These are phyloP conservation scores for Lamellibrachia luymesi DNA, from an alignment of 1,140 invertebrate genomes.

Conservation along the genomic window DNA sequence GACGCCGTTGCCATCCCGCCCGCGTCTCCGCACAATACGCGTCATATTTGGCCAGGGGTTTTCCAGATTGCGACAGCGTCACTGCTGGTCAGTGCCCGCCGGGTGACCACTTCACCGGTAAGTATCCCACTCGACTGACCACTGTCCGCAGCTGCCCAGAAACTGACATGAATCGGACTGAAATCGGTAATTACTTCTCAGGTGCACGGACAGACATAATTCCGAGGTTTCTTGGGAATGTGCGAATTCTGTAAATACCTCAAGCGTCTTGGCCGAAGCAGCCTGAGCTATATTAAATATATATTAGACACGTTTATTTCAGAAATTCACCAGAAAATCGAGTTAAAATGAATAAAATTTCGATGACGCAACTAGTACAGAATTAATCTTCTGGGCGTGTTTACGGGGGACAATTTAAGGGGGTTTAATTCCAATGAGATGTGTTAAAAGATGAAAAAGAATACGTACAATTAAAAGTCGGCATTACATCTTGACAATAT, in stretches of 20 bases:
- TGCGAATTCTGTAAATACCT: neutral
- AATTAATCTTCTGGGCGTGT: too few species aligned
- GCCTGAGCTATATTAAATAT: too few species aligned
- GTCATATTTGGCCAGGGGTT: neutral
- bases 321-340: too few species aligned
- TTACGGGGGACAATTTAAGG: too few species aligned
- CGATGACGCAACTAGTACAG: too few species aligned
- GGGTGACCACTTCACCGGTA: neutral
- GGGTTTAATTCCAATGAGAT: too few species aligned
- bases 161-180: neutral
- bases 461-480: too few species aligned
- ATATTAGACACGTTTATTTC: too few species aligned
- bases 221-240: neutral
- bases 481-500: too few species aligned
- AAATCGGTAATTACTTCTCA: neutral
- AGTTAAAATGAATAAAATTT: too few species aligned
- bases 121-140: conserved; percentile 3
- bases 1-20: neutral
- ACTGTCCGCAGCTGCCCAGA: neutral
- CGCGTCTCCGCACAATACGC: neutral
- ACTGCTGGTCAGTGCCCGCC: neutral
- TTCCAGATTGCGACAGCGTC: neutral
- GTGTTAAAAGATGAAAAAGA: too few species aligned
- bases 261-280: too few species aligned
- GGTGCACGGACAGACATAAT: neutral